Conservation (phyloP, 2,888 invertebrate genomes). For the Opisthograptis luteolata region DNA sequence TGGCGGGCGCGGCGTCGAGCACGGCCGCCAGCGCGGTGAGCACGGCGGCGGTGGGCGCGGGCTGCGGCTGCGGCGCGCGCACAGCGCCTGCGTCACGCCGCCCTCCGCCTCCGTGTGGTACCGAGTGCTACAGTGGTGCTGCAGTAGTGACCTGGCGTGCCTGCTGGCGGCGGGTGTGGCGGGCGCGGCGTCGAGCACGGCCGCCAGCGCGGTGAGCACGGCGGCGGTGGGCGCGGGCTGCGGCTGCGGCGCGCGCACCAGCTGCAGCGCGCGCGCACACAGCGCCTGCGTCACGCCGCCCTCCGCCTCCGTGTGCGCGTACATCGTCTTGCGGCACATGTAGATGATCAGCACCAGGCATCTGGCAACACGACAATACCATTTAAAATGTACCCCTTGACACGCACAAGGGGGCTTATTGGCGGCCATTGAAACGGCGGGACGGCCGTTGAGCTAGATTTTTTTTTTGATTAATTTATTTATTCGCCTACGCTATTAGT, state of each 20-base stretch:
- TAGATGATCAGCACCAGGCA: slow-evolving; percentile 94
- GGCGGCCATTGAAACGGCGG: no score
- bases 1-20: no score
- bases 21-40: no score
- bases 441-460: no score
- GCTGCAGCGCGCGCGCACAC: slow-evolving; percentile 78
- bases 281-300: slow-evolving; percentile 83
- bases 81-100: slow-evolving; percentile 82
- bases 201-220: slow-evolving; percentile 63
- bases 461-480: no score
- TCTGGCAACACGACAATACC: slow-evolving; percentile 65
- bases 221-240: slow-evolving; percentile 75
- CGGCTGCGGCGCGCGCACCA: slow-evolving; percentile 84
- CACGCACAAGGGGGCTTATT: no score
- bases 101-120: slow-evolving; percentile 83
- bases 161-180: slow-evolving; percentile 39
- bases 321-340: slow-evolving; percentile 91
- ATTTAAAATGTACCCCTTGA: no score
- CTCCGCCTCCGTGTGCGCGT: slow-evolving; percentile 80
- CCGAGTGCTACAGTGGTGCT: no score
- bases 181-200: slow-evolving; percentile 63
- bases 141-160: slow-evolving; percentile 54
- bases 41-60: no score
- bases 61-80: no score
- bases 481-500: no score